Conservation (phyloP, 1,140 invertebrate species). For the Sinonovacula constricta region DNA sequence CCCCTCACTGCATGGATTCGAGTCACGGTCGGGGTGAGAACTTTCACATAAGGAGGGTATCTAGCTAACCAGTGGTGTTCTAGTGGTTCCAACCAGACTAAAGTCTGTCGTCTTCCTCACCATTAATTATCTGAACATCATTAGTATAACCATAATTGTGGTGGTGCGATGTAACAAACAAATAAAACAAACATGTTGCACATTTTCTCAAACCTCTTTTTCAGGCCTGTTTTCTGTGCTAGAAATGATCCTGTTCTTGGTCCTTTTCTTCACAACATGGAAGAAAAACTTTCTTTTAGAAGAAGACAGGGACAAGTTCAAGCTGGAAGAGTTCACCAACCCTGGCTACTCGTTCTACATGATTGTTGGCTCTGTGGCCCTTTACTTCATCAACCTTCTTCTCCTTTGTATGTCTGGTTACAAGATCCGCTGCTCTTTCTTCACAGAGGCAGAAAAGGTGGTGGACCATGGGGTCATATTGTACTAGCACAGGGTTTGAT, state of each 20-base stretch:
- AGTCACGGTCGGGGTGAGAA: too few relatives aligned
- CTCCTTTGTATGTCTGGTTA: slow-evolving; percentile 83
- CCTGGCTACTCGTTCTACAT: slow-evolving; percentile 91
- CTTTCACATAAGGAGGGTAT: too few relatives aligned
- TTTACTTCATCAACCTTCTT: slow-evolving; percentile 87
- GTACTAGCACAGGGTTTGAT: too few relatives aligned
- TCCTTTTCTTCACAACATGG: slow-evolving; percentile 86
- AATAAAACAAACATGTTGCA: slow-evolving; percentile 6
- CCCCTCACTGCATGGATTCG: too few relatives aligned
- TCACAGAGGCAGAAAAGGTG: slow-evolving; percentile 65
- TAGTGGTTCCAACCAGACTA: too few relatives aligned
- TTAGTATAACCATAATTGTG: neutral
- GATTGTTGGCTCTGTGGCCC: slow-evolving; percentile 85
- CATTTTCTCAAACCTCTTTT: slow-evolving; percentile 71
- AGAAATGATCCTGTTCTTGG: slow-evolving; percentile 86
- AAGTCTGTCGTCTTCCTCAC: neutral
- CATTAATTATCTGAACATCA: neutral
- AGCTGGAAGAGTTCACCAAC: slow-evolving; percentile 84
- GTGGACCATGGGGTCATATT: slow-evolving; percentile 74
- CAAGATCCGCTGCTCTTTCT: slow-evolving; percentile 63
- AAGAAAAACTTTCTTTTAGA: slow-evolving; percentile 89
- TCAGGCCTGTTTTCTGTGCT: slow-evolving; percentile 86
- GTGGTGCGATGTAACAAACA: neutral
- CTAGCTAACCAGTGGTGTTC: too few relatives aligned
- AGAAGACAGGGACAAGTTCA: slow-evolving; percentile 85